Evolutionary conservation across 2,113 vertebrate species (phyloP), one percentile per base, ranked within the genome.

Genomic region (Salvator merianae): DNA sequence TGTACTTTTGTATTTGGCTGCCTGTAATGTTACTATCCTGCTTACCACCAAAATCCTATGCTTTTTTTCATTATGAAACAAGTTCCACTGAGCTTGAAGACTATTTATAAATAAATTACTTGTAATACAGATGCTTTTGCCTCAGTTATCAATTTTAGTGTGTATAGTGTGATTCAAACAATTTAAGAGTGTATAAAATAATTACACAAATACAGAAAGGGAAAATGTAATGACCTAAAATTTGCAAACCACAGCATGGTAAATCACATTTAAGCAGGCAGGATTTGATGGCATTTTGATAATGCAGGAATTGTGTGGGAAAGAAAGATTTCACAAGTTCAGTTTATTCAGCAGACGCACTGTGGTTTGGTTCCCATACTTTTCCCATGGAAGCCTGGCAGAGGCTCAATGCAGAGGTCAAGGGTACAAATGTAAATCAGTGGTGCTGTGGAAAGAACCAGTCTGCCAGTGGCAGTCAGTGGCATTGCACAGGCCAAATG

Each of bases 61-160:
- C 36, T 38, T 72, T 47, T 47, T 47, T 40, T 36, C 38, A 24
- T 34, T 72, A 38, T 0, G 38, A 36, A 40, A 22, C 10, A 71
- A 55, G 14, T 59, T 3, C 24, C 53, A 14, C 1, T 62, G 12
- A 77, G 32, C 36, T 38, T 5, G 91, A 95, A 83, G 90, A 97
- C 86, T 96, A 96, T 38, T 63, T 53, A 6, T 22, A 0, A 65
- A 30, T 69, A 66, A 26, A 78, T 30, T 79, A 34, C 90, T 88
- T 63, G 76, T 55, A 59, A 62, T 62, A 26, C 28, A 86, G 24
- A 16, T 26, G 82, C 69, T 70, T 77, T 80, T 86, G 43, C 68
- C 7, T 0, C 76, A 36, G 1, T 0, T 36, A 1, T 81, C 24
- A 79, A 47, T 16, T 18, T 88, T 22, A 28, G 20, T 0, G 0